Conservation (phyloP, 2,888 invertebrate genomes). For the Microlaimidae sp. region DNA sequence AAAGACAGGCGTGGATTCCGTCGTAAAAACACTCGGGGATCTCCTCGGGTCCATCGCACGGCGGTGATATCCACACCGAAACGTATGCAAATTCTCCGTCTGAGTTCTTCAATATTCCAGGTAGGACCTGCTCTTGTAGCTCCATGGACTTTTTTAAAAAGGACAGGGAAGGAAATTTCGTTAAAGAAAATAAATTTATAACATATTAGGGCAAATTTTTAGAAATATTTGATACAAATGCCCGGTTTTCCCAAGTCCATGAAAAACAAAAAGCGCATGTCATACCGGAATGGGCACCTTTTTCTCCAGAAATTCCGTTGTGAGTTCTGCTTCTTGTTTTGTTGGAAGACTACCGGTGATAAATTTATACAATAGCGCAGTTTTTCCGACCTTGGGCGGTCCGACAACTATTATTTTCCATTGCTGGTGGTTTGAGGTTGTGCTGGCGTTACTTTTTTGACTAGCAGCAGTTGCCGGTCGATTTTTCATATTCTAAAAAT, state of each 20-base stretch:
- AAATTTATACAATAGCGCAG: neutral
- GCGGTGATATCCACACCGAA: neutral
- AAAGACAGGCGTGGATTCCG: neutral
- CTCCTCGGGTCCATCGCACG: neutral
- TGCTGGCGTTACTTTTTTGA: neutral
- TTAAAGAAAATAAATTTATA: no score
- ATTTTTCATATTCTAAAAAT: no score
- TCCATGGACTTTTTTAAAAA: no score
- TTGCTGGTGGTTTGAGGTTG: neutral
- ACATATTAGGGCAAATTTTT: no score
- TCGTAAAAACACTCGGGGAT: neutral
- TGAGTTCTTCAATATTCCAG: neutral
- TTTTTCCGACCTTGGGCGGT: neutral
- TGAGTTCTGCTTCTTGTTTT: neutral
- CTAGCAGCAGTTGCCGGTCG: neutral
- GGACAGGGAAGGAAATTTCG: no score
- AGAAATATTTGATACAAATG: no score
- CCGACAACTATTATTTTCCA: neutral
- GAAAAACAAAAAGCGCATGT: no score
- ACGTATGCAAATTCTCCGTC: neutral
- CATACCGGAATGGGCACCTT: no score
- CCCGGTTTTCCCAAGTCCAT: no score
- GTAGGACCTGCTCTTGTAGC: no score
- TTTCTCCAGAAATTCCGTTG: neutral
- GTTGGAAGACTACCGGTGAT: neutral